Evolutionary conservation across 2,888 invertebrate genomes (phyloP).

Genomic region (Drosophila fungiperda): DNA sequence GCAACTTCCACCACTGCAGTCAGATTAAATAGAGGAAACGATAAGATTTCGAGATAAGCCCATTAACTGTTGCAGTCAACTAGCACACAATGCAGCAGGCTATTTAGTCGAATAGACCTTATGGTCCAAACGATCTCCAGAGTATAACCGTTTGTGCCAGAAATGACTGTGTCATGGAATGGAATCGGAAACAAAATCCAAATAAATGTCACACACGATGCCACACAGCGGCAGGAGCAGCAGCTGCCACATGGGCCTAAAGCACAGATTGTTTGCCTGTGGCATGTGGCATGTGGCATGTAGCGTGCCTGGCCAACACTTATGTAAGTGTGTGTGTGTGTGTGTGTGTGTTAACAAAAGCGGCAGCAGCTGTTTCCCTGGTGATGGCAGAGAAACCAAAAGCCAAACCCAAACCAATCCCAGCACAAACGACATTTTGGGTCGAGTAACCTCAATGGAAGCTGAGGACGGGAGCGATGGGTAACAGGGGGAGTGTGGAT

Average conservation of each 20-base stretch:
- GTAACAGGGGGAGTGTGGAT: neutral
- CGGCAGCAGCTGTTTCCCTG: slow-evolving; percentile 31
- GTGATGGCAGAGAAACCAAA: slow-evolving; percentile 26
- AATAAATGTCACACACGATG: slow-evolving; percentile 61
- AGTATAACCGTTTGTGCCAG: slow-evolving; percentile 43
- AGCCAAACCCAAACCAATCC: slow-evolving; percentile 28
- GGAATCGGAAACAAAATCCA: slow-evolving; percentile 41
- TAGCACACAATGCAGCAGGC: slow-evolving; percentile 30
- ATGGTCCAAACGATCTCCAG: slow-evolving; percentile 14
- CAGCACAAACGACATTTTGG: slow-evolving; percentile 54
- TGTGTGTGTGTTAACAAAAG: slow-evolving; percentile 36
- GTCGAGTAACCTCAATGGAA: slow-evolving; percentile 35
- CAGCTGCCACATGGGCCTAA: slow-evolving; percentile 49
- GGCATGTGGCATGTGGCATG: slow-evolving; percentile 54
- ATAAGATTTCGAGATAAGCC: slow-evolving; percentile 6
- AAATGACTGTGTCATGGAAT: slow-evolving; percentile 33
- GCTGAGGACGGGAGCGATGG: slow-evolving; percentile 9
- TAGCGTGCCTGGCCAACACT: slow-evolving; percentile 61
- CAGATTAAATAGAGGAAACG: neutral
- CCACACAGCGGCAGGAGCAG: slow-evolving; percentile 32
- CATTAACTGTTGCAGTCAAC: slow-evolving; percentile 17
- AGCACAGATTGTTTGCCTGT: slow-evolving; percentile 61
- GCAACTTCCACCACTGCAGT: neutral
- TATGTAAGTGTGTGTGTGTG: slow-evolving; percentile 29
- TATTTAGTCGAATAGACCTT: slow-evolving; percentile 12